Evolutionary conservation across 2,113 vertebrate genomes (phyloP).

Genomic region (Rhineura floridana): DNA sequence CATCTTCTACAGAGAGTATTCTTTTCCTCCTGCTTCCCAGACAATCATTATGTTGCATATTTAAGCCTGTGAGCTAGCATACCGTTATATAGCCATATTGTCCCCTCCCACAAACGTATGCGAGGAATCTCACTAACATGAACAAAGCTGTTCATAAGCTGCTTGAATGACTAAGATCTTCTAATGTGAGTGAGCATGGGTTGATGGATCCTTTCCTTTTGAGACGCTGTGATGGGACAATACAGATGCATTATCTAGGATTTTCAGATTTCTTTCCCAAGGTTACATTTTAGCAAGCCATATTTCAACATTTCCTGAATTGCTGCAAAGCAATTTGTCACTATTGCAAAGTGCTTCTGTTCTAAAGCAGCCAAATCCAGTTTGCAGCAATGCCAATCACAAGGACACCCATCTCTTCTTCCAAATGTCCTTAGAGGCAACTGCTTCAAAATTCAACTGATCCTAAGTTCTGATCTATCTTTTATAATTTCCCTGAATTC

Average conservation of each 20-base stretch:
- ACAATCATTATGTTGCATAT: not conserved
- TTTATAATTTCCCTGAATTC: conserved; percentile 6
- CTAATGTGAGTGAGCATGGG: not conserved
- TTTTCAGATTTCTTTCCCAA: conserved; percentile 5
- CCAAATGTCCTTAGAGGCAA: not conserved
- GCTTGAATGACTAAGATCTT: conserved; percentile 2
- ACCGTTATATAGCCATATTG: conserved; percentile 8
- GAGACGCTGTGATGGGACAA: not conserved
- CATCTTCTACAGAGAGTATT: not conserved
- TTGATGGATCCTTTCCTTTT: not conserved
- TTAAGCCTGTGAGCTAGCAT: not conserved
- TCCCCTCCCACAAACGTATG: conserved; percentile 7
- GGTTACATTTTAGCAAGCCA: conserved; percentile 27
- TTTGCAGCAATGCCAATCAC: not conserved
- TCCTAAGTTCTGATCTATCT: not conserved
- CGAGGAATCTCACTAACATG: not conserved
- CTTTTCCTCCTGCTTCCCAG: not conserved
- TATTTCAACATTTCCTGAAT: conserved; percentile 18
- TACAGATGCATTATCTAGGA: not conserved
- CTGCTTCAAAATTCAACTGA: not conserved
- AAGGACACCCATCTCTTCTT: conserved; percentile 9
- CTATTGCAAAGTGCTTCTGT: conserved; percentile 9
- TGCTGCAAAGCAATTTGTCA: conserved; percentile 7
- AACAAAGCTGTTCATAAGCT: conserved; percentile 18
- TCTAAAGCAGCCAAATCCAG: conserved; percentile 20